A percentile compares a stretch with the other conserved stretches of the same genome.
These are phyloP conservation scores for Drosophila acutilabella DNA, from an alignment of 2,888 invertebrate genomes.

Conservation along the genomic window DNA sequence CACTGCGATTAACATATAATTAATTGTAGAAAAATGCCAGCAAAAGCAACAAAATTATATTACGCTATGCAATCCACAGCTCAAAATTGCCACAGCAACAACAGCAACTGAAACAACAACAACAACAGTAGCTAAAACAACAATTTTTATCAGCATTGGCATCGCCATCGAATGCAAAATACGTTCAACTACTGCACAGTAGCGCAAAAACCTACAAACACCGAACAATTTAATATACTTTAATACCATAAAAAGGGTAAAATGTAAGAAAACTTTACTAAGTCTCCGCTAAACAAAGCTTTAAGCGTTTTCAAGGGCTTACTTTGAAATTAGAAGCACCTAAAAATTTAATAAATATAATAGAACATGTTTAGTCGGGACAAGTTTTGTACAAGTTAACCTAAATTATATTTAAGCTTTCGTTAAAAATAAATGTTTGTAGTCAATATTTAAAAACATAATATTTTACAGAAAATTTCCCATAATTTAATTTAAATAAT, in stretches of 20 bases:
- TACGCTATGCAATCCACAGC: constrained; percentile 50
- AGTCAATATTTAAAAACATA: too few relatives aligned
- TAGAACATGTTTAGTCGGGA: too few relatives aligned
- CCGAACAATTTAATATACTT: neutral
- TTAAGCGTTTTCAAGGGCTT: too few relatives aligned
- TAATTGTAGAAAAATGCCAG: constrained; percentile 70
- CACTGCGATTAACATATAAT: constrained; percentile 82
- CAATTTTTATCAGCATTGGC: constrained; percentile 65
- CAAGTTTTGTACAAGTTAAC: too few relatives aligned
- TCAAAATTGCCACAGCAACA: constrained; percentile 60
- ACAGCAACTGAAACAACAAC: constrained; percentile 35
- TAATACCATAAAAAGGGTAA: neutral
- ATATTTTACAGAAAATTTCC: too few relatives aligned
- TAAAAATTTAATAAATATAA: too few relatives aligned
- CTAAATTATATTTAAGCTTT: too few relatives aligned
- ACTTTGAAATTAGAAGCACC: too few relatives aligned
- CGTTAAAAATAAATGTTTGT: too few relatives aligned
- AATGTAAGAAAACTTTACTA: neutral
- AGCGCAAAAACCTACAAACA: constrained; percentile 9
- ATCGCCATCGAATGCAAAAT: constrained; percentile 80
- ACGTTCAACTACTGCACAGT: constrained; percentile 46
- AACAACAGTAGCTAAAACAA: constrained; percentile 38
- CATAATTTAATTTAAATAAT: too few relatives aligned
- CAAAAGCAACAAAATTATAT: constrained; percentile 46
- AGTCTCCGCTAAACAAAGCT: too few relatives aligned